These are phyloP conservation scores for Glaucopsyche alexis DNA, from an alignment of 2,888 invertebrate genomes.

Conservation along the genomic window DNA sequence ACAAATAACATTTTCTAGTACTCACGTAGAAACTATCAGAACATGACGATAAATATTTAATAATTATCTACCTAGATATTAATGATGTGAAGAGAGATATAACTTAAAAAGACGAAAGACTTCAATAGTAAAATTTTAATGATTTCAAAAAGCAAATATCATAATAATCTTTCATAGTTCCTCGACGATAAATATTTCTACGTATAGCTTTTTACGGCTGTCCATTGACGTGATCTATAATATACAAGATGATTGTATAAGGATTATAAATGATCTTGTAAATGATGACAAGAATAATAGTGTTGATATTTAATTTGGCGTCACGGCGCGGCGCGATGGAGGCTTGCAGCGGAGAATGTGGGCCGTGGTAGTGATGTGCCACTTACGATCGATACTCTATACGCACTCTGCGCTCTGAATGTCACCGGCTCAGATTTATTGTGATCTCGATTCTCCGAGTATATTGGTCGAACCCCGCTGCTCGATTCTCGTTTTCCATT, in stretches of 20 bases:
- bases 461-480: neutral
- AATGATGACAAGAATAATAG: neutral
- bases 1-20: conserved; percentile 16
- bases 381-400: conserved; percentile 70
- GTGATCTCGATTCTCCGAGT: conserved; percentile 31
- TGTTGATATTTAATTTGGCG: conserved; percentile 15
- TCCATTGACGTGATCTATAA: no score
- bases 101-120: no score
- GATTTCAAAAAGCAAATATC: no score
- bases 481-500: neutral
- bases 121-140: no score
- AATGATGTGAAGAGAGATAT: neutral
- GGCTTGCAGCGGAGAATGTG: conserved; percentile 62
- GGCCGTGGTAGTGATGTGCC: conserved; percentile 59
- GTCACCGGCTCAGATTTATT: conserved; percentile 55
- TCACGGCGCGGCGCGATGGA: neutral
- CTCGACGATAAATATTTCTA: no score
- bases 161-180: no score
- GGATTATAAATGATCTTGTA: conserved; percentile 3
- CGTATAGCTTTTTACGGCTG: no score
- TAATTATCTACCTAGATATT: neutral
- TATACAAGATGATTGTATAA: conserved; percentile 6
- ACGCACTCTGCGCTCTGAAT: conserved; percentile 67
- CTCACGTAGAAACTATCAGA: conserved; percentile 14
- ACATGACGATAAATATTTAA: conserved; percentile 17